Percentiles rank a stretch among this genome's conserved stretches.
These are phyloP conservation scores for Apodemia zela DNA, from an alignment of 2,888 invertebrate species.

Conservation along the genomic window DNA sequence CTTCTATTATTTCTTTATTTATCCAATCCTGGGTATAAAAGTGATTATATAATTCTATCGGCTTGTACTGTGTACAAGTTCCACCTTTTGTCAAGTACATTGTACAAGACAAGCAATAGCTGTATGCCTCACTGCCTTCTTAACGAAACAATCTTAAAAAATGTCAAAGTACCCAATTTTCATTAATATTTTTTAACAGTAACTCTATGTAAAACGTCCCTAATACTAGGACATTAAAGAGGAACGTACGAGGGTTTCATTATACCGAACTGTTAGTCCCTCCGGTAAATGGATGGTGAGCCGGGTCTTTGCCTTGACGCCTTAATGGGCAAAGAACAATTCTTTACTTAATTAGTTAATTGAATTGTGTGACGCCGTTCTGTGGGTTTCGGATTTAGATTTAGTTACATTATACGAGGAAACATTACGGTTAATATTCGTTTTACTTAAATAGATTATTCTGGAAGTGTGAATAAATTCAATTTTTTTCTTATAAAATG, in stretches of 20 bases:
- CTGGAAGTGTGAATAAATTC: too few relatives aligned
- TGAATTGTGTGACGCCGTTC: constrained; percentile 18
- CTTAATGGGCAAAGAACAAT: constrained; percentile 29
- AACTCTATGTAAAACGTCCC: constrained; percentile 19
- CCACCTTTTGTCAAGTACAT: too few relatives aligned
- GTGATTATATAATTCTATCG: too few relatives aligned
- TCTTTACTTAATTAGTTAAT: constrained; percentile 24
- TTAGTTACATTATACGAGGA: constrained; percentile 9
- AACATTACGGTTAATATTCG: not conserved
- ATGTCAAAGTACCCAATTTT: not conserved
- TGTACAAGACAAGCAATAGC: too few relatives aligned
- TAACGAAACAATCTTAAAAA: not conserved
- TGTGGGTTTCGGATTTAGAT: constrained; percentile 13
- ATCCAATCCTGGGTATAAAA: too few relatives aligned
- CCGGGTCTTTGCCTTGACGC: constrained; percentile 28
- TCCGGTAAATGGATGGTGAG: constrained; percentile 30
- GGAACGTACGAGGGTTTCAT: constrained; percentile 18
- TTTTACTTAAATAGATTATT: too few relatives aligned
- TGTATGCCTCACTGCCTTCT: too few relatives aligned
- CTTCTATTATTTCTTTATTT: too few relatives aligned
- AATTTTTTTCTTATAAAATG: too few relatives aligned
- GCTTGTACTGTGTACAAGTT: too few relatives aligned
- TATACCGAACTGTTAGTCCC: constrained; percentile 29
- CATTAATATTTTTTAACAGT: not conserved
- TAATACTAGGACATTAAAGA: constrained; percentile 1